Evolutionary conservation across 2,113 vertebrate genomes (phyloP).

Genomic region (Corythornis cristatus): DNA sequence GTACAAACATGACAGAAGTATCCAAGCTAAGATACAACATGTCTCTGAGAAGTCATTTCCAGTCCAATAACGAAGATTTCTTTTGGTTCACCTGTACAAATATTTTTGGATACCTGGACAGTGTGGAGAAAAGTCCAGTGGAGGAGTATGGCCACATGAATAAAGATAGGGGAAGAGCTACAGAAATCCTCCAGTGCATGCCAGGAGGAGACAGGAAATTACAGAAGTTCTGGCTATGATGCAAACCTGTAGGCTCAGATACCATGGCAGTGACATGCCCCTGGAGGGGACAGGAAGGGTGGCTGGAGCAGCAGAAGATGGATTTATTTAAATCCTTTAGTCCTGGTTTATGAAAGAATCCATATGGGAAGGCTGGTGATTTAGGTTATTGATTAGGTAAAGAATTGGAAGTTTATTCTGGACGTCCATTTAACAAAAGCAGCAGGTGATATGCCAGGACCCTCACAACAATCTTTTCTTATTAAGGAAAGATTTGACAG

Average conservation of each 20-base stretch:
- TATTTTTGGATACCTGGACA: neutral
- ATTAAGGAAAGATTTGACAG: neutral
- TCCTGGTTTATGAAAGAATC: neutral
- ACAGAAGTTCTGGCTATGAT: neutral
- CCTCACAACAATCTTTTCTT: neutral
- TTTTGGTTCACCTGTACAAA: neutral
- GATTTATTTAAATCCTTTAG: neutral
- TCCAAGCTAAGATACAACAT: too few relatives aligned
- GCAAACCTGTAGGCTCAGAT: neutral
- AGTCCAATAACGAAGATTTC: neutral
- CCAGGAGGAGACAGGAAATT: neutral
- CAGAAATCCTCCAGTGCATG: neutral
- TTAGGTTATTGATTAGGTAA: neutral
- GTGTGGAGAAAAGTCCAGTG: neutral
- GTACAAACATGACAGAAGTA: neutral
- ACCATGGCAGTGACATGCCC: neutral
- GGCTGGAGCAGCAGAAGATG: neutral
- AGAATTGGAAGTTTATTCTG: neutral
- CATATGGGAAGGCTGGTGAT: neutral
- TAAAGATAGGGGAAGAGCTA: neutral
- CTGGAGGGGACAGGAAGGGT: neutral
- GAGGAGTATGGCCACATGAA: neutral
- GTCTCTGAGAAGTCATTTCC: neutral
- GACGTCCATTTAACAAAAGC: neutral
- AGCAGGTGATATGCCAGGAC: neutral